These are phyloP conservation scores for Pseudomyrmex dendroicus DNA, from an alignment of 1,140 invertebrate species.

Conservation along the genomic window DNA sequence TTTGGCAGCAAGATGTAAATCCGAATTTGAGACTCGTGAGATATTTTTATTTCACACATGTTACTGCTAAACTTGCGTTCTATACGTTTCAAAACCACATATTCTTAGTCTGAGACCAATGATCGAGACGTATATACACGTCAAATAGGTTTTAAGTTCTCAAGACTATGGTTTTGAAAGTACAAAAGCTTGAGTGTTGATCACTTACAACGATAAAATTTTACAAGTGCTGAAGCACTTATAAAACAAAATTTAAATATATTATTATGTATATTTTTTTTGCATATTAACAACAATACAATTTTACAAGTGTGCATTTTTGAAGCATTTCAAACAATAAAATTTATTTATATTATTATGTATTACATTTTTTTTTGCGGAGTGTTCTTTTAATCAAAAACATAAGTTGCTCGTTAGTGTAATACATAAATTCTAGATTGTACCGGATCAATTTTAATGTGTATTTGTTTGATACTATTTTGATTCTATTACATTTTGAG, in stretches of 20 bases:
- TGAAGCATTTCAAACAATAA: not conserved
- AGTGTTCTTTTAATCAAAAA: not conserved
- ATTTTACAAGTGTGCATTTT: no score
- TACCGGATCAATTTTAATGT: not conserved
- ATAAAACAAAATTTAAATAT: not conserved
- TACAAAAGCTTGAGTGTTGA: no score
- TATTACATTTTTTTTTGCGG: no score
- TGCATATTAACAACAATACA: no score
- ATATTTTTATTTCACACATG: not conserved
- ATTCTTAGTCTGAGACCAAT: not conserved
- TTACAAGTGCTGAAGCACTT: no score
- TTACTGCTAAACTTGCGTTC: not conserved
- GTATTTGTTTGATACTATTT: not conserved
- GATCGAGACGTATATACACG: no score
- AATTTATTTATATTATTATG: not conserved
- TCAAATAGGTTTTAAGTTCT: not conserved
- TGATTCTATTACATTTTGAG: not conserved
- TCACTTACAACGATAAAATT: no score
- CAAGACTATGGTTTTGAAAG: not conserved
- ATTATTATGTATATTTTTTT: no score
- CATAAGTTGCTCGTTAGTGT: not conserved
- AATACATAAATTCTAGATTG: not conserved
- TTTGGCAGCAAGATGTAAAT: not conserved
- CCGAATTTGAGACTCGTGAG: constrained; percentile 5
- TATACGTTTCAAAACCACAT: not conserved